These are phyloP conservation scores for Mongoloraphidia duomilia DNA, from an alignment of 2,888 invertebrate genomes.

Conservation along the genomic window DNA sequence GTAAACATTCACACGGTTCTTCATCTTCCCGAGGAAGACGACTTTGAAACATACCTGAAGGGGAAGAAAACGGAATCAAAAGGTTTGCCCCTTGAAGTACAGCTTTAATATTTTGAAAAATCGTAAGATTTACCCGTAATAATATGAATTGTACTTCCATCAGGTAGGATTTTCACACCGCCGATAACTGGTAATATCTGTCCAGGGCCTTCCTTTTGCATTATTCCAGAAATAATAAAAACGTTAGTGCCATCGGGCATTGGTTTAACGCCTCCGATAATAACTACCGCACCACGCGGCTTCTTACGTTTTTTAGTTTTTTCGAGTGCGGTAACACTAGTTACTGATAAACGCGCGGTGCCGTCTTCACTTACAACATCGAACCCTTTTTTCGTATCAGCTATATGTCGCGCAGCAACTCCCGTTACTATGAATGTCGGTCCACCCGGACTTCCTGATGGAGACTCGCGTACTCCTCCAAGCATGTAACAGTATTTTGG, in stretches of 20 bases:
- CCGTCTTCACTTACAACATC: too few species aligned
- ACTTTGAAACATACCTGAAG: too few species aligned
- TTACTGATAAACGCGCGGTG: too few species aligned
- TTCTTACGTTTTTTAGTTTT: too few species aligned
- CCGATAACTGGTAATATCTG: background rate
- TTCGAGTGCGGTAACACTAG: background rate
- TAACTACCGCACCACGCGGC: background rate
- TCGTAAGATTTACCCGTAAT: background rate
- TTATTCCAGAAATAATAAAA: slow-evolving; percentile 7
- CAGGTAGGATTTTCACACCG: background rate
- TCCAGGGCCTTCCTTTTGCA: background rate
- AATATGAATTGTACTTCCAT: background rate
- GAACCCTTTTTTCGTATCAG: too few species aligned
- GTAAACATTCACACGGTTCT: too few species aligned
- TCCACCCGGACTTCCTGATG: background rate
- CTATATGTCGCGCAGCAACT: background rate
- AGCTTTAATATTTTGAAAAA: too few species aligned
- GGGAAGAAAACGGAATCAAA: too few species aligned
- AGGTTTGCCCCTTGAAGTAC: too few species aligned
- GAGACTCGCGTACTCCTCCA: background rate
- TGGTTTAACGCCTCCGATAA: slow-evolving; percentile 1
- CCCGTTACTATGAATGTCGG: slow-evolving; percentile 1
- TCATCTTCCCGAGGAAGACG: too few species aligned
- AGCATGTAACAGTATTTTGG: background rate
- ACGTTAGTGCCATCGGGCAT: slow-evolving; percentile 1